Conservation (phyloP, 1,140 invertebrate genomes). For the Drosophila kikkawai region DNA sequence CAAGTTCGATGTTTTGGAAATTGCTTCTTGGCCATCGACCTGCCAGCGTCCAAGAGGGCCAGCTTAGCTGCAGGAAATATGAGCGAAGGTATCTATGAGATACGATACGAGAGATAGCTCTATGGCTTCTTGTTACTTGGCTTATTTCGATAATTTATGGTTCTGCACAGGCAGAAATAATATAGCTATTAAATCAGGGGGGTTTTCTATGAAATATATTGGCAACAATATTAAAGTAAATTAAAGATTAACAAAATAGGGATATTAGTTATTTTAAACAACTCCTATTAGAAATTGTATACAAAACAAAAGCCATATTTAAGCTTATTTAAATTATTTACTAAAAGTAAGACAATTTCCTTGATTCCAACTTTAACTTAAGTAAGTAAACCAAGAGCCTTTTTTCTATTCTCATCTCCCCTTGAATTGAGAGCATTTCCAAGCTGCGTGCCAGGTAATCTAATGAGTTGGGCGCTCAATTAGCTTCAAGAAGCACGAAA, state of each 20-base stretch:
- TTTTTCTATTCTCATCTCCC: neutral
- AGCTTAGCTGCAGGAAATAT: conserved; percentile 71
- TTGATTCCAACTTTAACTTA: conserved; percentile 12
- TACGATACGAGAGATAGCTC: conserved; percentile 31
- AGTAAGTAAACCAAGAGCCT: neutral
- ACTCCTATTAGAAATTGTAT: neutral
- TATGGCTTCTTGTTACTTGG: conserved; percentile 22
- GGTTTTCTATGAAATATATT: too few relatives aligned
- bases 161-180: conserved; percentile 4
- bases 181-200: conserved; percentile 6
- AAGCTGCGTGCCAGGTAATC: conserved; percentile 47
- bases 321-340: accelerated
- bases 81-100: conserved; percentile 74
- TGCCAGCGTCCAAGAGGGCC: conserved; percentile 20
- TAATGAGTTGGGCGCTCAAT: conserved; percentile 72
- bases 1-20: conserved; percentile 58
- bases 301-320: neutral
- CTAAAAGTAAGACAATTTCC: neutral
- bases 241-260: too few relatives aligned
- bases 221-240: neutral
- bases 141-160: conserved; percentile 74
- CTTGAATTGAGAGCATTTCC: neutral
- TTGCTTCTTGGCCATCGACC: conserved; percentile 50
- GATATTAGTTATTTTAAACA: too few relatives aligned
- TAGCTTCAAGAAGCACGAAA: conserved; percentile 39